phyloP scores from a whole-genome alignment of 2,888 invertebrate species.

The Lasioglossum marginatum region DNA sequence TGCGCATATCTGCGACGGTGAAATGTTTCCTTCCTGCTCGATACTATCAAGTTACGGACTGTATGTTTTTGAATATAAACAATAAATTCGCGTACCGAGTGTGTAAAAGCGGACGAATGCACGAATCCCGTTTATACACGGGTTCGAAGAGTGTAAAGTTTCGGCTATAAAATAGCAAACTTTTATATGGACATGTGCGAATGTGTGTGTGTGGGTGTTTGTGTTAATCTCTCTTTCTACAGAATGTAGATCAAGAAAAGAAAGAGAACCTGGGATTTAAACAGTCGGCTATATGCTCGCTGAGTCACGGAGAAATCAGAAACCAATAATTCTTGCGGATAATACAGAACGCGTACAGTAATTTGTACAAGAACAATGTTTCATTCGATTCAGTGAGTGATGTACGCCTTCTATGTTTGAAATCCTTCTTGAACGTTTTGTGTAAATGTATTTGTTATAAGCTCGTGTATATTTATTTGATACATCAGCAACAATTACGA shows the following conservation, averaged over 20 bases:
- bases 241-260: neutral
- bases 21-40: constrained; percentile 73
- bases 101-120: constrained; percentile 50
- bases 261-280: constrained; percentile 9
- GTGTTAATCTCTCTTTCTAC: constrained; percentile 61
- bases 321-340: neutral
- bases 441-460: constrained; percentile 66
- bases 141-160: constrained; percentile 56
- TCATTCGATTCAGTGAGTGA: neutral
- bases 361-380: neutral
- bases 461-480: constrained; percentile 74
- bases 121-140: constrained; percentile 49
- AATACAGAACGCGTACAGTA: neutral
- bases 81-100: constrained; percentile 51
- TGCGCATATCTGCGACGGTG: constrained; percentile 70
- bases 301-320: neutral
- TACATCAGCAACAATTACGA: constrained; percentile 68
- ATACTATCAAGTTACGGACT: constrained; percentile 62
- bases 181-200: constrained; percentile 68
- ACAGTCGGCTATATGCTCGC: neutral
- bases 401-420: neutral
- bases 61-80: constrained; percentile 60
- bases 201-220: constrained; percentile 14
- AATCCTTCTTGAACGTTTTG: neutral
- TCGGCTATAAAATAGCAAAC: constrained; percentile 74